A percentile compares a stretch with the other conserved stretches of the same genome.
phyloP scores from a whole-genome alignment of 2,113 vertebrate species.

The Amblyornis subalaris region DNA sequence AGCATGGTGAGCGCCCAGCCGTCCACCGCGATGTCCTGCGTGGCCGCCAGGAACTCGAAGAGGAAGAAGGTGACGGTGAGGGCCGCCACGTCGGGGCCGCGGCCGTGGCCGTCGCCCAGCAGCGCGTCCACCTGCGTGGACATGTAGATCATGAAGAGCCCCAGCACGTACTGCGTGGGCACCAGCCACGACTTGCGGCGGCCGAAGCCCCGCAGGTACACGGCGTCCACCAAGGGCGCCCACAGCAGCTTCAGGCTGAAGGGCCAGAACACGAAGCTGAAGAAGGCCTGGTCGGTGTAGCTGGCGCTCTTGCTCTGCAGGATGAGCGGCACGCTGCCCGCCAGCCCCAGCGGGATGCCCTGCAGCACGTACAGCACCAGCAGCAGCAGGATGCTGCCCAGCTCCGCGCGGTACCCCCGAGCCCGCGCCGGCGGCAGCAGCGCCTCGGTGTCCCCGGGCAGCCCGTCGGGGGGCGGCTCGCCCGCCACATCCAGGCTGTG shows the following conservation, averaged over 20 bases:
- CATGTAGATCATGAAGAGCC: slow-evolving; percentile 94
- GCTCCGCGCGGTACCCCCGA: slow-evolving; percentile 72
- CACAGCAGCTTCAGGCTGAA: slow-evolving; percentile 96
- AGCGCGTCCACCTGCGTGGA: slow-evolving; percentile 81
- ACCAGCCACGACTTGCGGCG: slow-evolving; percentile 97
- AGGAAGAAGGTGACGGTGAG: slow-evolving; percentile 91
- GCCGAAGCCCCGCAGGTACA: slow-evolving; percentile 87
- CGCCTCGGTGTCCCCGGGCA: slow-evolving; percentile 63
- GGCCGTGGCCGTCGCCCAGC: slow-evolving; percentile 74
- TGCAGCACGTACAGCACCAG: slow-evolving; percentile 95
- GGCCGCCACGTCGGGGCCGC: slow-evolving; percentile 77
- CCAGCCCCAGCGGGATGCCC: slow-evolving; percentile 94
- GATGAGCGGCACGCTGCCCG: slow-evolving; percentile 93
- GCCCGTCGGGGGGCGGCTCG: slow-evolving; percentile 13
- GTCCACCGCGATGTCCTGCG: slow-evolving; percentile 96
- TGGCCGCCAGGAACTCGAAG: slow-evolving; percentile 95
- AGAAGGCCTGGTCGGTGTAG: slow-evolving; percentile 95
- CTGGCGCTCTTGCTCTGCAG: slow-evolving; percentile 90
- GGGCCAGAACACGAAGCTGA: slow-evolving; percentile 98
- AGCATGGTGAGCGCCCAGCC: slow-evolving; percentile 98
- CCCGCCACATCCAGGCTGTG: slow-evolving; percentile 47
- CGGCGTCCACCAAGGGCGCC: slow-evolving; percentile 93
- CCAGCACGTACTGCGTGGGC: slow-evolving; percentile 92
- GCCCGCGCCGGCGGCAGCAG: slow-evolving; percentile 49
- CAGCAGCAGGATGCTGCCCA: slow-evolving; percentile 84